Evolutionary conservation across 2,888 invertebrate genomes (phyloP).

Genomic region (Cosmopolites sordidus): DNA sequence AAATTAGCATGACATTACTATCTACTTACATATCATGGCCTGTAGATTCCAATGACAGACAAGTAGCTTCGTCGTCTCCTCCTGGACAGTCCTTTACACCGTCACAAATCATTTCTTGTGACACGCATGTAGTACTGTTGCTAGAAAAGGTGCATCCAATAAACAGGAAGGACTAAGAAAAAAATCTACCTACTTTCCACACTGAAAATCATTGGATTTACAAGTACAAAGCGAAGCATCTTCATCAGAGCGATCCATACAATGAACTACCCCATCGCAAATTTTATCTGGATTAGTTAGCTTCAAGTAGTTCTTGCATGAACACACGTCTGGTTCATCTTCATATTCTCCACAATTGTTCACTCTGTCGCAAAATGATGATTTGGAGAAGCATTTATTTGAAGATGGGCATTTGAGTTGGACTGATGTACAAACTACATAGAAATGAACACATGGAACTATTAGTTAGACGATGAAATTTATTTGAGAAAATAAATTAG

Average conservation of each 20-base stretch:
- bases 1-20: too few relatives aligned
- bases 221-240: slow-evolving; percentile 62
- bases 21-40: slow-evolving; percentile 23
- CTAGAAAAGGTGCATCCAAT: too few relatives aligned
- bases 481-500: too few relatives aligned
- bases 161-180: too few relatives aligned
- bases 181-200: slow-evolving; percentile 52
- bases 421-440: slow-evolving; percentile 57
- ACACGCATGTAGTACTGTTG: slow-evolving; percentile 56
- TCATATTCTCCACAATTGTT: slow-evolving; percentile 68
- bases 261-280: slow-evolving; percentile 75
- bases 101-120: slow-evolving; percentile 73
- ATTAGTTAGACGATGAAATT: too few relatives aligned
- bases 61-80: slow-evolving; percentile 68
- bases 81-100: slow-evolving; percentile 67
- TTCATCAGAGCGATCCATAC: slow-evolving; percentile 74
- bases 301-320: slow-evolving; percentile 63
- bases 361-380: slow-evolving; percentile 62
- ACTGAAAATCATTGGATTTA: slow-evolving; percentile 51
- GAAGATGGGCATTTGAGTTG: slow-evolving; percentile 66
- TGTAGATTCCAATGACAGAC: slow-evolving; percentile 53
- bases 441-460: slow-evolving; percentile 31
- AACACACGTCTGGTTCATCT: slow-evolving; percentile 65
- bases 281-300: slow-evolving; percentile 64
- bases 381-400: slow-evolving; percentile 65